phyloP scores from a whole-genome alignment of 2,797 vertebrate genomes.

The Potorous gilbertii region DNA sequence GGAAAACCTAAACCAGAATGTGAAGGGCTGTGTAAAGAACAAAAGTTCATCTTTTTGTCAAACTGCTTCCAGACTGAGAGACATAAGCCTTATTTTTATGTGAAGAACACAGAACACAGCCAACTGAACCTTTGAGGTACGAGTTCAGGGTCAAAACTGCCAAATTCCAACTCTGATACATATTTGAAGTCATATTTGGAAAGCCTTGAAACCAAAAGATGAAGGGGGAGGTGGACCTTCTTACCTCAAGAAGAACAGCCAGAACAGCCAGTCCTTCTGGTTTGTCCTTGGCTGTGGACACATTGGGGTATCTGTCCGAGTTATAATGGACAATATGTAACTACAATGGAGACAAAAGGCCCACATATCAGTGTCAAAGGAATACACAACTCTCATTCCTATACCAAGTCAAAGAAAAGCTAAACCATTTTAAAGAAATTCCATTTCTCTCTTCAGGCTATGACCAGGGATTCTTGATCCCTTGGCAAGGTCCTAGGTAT shows the following conservation, averaged over 20 bases:
- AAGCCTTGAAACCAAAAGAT: neutral
- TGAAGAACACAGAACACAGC: neutral
- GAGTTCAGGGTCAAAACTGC: neutral
- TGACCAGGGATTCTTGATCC: constrained; percentile 12
- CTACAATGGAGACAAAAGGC: constrained; percentile 81
- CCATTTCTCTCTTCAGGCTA: constrained; percentile 20
- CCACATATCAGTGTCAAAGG: rapidly evolving
- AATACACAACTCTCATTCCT: neutral
- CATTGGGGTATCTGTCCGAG: constrained; percentile 91
- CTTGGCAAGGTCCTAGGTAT: neutral
- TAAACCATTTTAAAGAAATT: neutral
- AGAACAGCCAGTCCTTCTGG: constrained; percentile 94
- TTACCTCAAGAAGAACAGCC: constrained; percentile 95
- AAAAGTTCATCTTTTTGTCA: neutral
- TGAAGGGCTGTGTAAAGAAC: neutral
- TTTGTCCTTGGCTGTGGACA: constrained; percentile 90
- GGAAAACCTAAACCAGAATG: constrained; percentile 4
- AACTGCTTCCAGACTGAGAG: neutral
- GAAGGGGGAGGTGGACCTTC: constrained; percentile 33
- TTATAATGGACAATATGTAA: constrained; percentile 98
- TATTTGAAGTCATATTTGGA: neutral
- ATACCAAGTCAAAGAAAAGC: neutral
- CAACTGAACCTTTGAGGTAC: neutral
- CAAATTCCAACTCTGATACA: neutral
- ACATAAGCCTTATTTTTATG: neutral